Percentiles rank a stretch among this genome's conserved stretches.
Evolutionary conservation across 1,140 invertebrate genomes (phyloP).

Genomic region (Leptoteleia sp.): DNA sequence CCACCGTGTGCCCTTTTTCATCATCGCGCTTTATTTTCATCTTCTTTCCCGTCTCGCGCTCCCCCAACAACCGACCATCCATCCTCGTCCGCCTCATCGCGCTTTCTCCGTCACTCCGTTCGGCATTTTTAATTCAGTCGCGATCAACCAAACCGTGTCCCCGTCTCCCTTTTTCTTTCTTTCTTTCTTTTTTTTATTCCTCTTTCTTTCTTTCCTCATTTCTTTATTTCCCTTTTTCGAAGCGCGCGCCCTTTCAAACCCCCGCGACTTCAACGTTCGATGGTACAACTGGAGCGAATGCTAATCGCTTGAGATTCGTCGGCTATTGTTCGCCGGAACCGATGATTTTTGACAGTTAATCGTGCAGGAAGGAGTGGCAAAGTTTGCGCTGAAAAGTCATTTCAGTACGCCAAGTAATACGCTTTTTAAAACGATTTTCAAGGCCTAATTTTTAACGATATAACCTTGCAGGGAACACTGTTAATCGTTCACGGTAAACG

Average conservation of each 20-base stretch:
- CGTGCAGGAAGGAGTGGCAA: slow-evolving; percentile 36
- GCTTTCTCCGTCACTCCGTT: slow-evolving; percentile 16
- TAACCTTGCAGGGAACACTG: too few species aligned
- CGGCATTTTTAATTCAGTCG: slow-evolving; percentile 58
- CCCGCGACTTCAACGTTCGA: slow-evolving; percentile 65
- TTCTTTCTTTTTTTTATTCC: too few species aligned
- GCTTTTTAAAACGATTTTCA: too few species aligned
- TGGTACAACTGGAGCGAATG: slow-evolving; percentile 67
- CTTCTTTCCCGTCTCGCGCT: slow-evolving; percentile 22
- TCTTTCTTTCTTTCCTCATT: slow-evolving; percentile 9
- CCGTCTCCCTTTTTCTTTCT: slow-evolving; percentile 25
- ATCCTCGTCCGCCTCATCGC: slow-evolving; percentile 37
- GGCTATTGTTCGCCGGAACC: slow-evolving; percentile 32
- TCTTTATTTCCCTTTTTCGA: slow-evolving; percentile 28
- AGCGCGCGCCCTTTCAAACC: slow-evolving; percentile 10
- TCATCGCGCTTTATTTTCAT: slow-evolving; percentile 64
- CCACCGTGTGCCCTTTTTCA: slow-evolving; percentile 62
- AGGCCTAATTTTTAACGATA: too few species aligned
- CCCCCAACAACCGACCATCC: slow-evolving; percentile 18
- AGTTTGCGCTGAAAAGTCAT: slow-evolving; percentile 12
- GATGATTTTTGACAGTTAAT: slow-evolving; percentile 53
- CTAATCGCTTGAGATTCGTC: slow-evolving; percentile 66
- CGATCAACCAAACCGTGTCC: slow-evolving; percentile 21
- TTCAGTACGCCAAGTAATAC: too few species aligned
- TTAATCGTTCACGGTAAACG: too few species aligned